Evolutionary conservation across 2,888 invertebrate genomes (phyloP), one percentile per base, ranked within the genome.

Genomic region (Iphiclides podalirius): DNA sequence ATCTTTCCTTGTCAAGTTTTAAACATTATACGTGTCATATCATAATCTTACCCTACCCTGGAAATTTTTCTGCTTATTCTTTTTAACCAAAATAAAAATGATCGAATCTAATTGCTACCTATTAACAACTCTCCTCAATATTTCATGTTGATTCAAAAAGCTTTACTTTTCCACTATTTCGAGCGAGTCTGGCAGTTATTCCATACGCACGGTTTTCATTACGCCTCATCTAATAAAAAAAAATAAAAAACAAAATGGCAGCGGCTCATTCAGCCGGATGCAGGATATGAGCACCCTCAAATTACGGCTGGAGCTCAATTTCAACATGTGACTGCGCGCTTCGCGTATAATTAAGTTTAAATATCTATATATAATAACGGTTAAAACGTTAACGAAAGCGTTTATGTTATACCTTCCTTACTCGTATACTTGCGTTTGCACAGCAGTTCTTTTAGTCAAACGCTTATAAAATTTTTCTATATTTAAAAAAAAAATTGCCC

Each of bases 291-390:
- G 31, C 31, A 31, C 31, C 31, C 31, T 31, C 31, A 12, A 4
- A 31, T 31, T 31, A 31, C 31, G 31, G n/a, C 2, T 8, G 28
- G 11, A 11, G 31, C 31, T 12, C 31, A 12, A 31, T 31, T 31
- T 12, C n/a, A 31, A 31, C 31, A 12, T 31, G 31, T 11, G 31
- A 11, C 1, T 31, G 31, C 31, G 11, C 31, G 31, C 11, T 31
- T 31, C 11, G 31, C 31, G 31, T 31, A 11, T 31, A 31, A 31
- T 31, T 31, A 31, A 31, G 11, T 31, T 31, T 31, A 31, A 31
- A 31, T 31, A 31, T 31, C 31, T 11, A 31, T n/a, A n/a, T n/a
- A n/a, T 31, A 31, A 31, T 31, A 26, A 31, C 31, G 31, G 31
- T 11, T n/a, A 31, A 31, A 31, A n/a, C 31, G 4, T 6, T 1